phyloP scores from a whole-genome alignment of 2,888 invertebrate genomes.

The Herminia tarsipennalis region DNA sequence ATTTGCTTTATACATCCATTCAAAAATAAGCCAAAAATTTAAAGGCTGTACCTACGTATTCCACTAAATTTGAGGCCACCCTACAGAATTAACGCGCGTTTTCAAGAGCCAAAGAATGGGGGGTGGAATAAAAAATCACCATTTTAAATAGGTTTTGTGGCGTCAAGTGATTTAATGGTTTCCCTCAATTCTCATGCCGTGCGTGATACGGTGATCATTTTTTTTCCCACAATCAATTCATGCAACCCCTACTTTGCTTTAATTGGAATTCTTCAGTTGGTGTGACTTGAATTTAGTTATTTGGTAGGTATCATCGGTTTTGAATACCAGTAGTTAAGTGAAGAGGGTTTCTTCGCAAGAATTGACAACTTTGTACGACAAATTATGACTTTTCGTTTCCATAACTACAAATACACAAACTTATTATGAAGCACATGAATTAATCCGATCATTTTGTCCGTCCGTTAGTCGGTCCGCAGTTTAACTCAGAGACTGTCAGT shows the following conservation, averaged over 20 bases:
- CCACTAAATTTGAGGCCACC: not conserved
- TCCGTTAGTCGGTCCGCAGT: too few species aligned
- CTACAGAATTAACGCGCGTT: constrained; percentile 19
- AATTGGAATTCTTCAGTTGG: constrained; percentile 75
- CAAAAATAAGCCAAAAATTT: too few species aligned
- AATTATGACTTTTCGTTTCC: too few species aligned
- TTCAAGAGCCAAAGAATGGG: constrained; percentile 32
- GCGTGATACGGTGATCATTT: constrained; percentile 71
- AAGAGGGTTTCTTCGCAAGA: too few species aligned
- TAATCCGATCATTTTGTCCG: too few species aligned
- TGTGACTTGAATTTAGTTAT: constrained; percentile 66
- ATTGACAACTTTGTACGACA: too few species aligned
- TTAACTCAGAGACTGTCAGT: too few species aligned
- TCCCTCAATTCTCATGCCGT: constrained; percentile 70
- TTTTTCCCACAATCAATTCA: constrained; percentile 80
- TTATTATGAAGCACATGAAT: too few species aligned
- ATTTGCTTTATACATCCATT: too few species aligned
- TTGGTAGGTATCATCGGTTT: constrained; percentile 37
- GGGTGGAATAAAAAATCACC: constrained; percentile 76
- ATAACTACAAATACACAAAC: too few species aligned
- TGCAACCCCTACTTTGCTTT: constrained; percentile 48
- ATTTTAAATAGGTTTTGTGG: constrained; percentile 80
- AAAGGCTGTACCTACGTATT: too few species aligned
- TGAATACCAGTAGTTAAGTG: too few species aligned
- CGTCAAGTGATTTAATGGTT: constrained; percentile 81